Base-by-base conservation (phyloP, 2,113 vertebrate genomes). In the Bos indicus region DNA sequence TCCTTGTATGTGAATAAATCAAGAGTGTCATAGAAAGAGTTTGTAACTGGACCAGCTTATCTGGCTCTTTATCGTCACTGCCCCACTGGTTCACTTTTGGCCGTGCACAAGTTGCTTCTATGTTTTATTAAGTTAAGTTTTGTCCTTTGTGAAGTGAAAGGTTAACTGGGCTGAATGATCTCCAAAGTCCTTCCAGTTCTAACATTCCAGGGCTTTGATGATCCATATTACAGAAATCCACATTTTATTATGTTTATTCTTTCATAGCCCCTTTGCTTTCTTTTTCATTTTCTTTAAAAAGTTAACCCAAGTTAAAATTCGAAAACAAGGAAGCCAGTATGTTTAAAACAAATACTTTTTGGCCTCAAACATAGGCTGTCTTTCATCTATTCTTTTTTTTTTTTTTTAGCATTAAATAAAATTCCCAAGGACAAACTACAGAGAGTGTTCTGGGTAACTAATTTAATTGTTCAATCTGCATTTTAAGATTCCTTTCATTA, bases 401-500 rank as follows among this genome's bases (percentile, higher is more conserved):
- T 57, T 26, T 64, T 71, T 54, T 60, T 1, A 84, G 43, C 26
- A 25, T 83, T 91, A 81, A 92, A 62, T 78, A 93, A 90, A 89
- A 77, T 92, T 87, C 26, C 77, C 48, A 96, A 77, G 46, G 82
- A 78, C 28, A 30, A 95, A 95, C 83, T 95, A 91, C 36, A 92
- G 92, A 96, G 57, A 86, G 28, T 92, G 36, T 96, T 94, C 57
- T 56, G 88, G n/a, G 81, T 85, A 91, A 95, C 90, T 92, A 67
- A 56, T 91, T 95, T 81, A 94, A 97, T 87, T 92, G 74, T 93
- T 77, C 46, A 82, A 26, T 67, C 30, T 95, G 19, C 43, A 78
- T 96, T 95, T 97, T 78, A 96, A 95, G 88, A 88, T 88, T 94
- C 48, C 21, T 94, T 97, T 95, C 48, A 78, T 97, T 96, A 90